phyloP scores from a whole-genome alignment of 2,113 vertebrate genomes.

The Panurus biarmicus region DNA sequence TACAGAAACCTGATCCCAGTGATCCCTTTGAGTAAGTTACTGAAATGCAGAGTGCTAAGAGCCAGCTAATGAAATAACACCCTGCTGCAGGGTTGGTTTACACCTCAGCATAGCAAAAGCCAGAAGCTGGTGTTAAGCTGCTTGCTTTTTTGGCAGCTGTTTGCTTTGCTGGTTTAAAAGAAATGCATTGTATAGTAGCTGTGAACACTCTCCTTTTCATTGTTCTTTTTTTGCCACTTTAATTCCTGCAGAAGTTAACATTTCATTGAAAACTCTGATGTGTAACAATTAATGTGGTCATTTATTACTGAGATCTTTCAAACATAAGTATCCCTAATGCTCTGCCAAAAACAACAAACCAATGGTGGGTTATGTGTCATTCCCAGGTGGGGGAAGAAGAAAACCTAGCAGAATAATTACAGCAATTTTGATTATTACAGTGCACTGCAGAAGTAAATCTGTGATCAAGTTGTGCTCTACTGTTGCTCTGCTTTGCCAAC shows the following conservation, averaged over 20 bases:
- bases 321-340: neutral
- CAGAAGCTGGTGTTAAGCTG: constrained; percentile 4
- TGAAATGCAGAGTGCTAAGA: neutral
- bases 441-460: constrained; percentile 22
- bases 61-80: neutral
- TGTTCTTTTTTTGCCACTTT: constrained; percentile 1
- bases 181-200: constrained; percentile 1
- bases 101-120: neutral
- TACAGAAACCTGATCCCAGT: constrained; percentile 87
- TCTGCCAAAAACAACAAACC: constrained; percentile 27
- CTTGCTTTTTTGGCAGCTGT: constrained; percentile 29
- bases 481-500: constrained; percentile 7
- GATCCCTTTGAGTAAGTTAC: constrained; percentile 93
- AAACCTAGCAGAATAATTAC: constrained; percentile 34
- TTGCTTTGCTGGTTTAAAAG: constrained; percentile 19
- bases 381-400: constrained; percentile 16
- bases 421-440: constrained; percentile 29
- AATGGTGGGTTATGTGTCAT: neutral
- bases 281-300: neutral
- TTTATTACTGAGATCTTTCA: constrained; percentile 24
- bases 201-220: neutral
- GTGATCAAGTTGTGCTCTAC: neutral
- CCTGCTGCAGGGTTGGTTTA: neutral
- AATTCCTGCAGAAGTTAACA: constrained; percentile 22
- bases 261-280: constrained; percentile 12